Base-by-base conservation (phyloP, 2,888 invertebrate genomes). In the Mylabris sibirica region DNA sequence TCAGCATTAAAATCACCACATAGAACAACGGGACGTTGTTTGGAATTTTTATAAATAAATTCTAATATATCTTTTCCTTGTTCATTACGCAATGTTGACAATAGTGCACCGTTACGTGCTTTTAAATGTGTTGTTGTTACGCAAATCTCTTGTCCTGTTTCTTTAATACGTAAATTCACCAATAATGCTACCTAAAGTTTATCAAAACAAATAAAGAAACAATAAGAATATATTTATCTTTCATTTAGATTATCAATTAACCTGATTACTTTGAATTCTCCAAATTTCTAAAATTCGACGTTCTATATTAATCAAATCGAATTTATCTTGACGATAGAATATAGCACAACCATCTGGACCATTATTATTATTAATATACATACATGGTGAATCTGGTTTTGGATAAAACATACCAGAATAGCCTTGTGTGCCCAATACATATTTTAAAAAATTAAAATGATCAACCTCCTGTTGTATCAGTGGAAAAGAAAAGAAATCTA, bases 321-420 rank as follows among this genome's bases (percentile, higher is more conserved):
- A 89, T 81, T 90, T 90, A 72, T 88, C 86, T 62, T 86, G 87
- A 72, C 89, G 87, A 81, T 89, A 93, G 83, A 93, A 93, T 63
- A 93, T 87, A 34, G 93, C 93, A 82, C 93, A 93, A 9, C 93
- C 93, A 83, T 93, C 93, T 0, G 93, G 92, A 0, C 93, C 93
- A 77, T 90, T 90, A 79, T 92, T 92, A 72, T 90, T 89, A 70
- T 88, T 86, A 59, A 91, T 88, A 78, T 92, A 92, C 59, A 92
- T 84, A 82, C 93, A 93, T 0, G 93, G 93, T 0, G 93, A 93
- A 78, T 92, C 91, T 0, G 93, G 93, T 83, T 93, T 93, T 0
- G 92, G 91, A 78, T 89, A 89, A 83, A 93, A 93, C 74, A 89
- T 86, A 4, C 93, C 93, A 0, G 84, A 83, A 79, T 91, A 93